A percentile compares a stretch with the other conserved stretches of the same genome.
phyloP scores from a whole-genome alignment of 2,797 vertebrate genomes.

The Helostoma temminkii region DNA sequence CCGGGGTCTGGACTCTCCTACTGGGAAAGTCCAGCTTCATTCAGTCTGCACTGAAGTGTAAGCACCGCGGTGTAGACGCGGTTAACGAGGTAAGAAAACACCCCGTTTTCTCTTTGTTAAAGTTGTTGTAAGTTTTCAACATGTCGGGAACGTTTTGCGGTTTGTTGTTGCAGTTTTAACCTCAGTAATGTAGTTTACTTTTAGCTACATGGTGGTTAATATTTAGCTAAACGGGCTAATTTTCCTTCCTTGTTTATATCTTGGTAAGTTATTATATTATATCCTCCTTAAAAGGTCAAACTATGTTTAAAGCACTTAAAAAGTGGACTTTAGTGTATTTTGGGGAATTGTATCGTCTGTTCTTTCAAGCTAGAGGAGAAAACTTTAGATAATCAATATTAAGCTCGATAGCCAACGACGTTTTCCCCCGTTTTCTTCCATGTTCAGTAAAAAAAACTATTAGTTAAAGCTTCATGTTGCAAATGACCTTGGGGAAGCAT shows the following conservation, averaged over 20 bases:
- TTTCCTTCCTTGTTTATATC: slow-evolving; percentile 4
- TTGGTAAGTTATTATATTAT: neutral
- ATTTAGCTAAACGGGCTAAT: neutral
- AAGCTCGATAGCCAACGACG: neutral
- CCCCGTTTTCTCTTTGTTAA: neutral
- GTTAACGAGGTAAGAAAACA: slow-evolving; percentile 43
- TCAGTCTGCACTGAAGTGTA: neutral
- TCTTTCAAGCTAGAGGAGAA: neutral
- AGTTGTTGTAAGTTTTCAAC: neutral
- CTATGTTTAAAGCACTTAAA: slow-evolving; percentile 48
- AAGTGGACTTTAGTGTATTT: slow-evolving; percentile 52
- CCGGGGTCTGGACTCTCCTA: neutral
- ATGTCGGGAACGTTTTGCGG: neutral
- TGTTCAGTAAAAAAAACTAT: too few species aligned
- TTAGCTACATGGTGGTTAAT: neutral
- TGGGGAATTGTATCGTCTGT: slow-evolving; percentile 26
- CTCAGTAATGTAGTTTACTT: neutral
- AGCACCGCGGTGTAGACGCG: neutral
- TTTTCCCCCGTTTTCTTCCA: too few species aligned
- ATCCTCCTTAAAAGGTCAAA: slow-evolving; percentile 45
- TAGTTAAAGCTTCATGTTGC: neutral
- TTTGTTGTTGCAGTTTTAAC: neutral
- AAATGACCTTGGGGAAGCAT: neutral
- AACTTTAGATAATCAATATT: neutral
- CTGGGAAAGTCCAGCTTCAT: neutral